Conservation (phyloP, 2,113 vertebrate genomes). For the Parus major region DNA sequence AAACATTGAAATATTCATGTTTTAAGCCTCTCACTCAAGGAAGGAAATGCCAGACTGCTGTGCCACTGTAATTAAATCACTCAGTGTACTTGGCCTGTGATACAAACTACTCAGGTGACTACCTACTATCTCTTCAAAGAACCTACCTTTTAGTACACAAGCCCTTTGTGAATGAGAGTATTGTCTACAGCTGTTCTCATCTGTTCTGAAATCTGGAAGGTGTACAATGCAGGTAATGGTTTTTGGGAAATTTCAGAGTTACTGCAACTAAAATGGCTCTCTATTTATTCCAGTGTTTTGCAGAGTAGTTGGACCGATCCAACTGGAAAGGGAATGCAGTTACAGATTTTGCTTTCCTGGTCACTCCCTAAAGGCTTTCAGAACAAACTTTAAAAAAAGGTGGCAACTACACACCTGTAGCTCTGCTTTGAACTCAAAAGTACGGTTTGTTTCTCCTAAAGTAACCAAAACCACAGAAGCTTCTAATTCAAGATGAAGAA, state of each 20-base stretch:
- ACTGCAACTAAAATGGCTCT: background rate
- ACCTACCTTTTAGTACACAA: background rate
- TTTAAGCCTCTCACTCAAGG: background rate
- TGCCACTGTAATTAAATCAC: background rate
- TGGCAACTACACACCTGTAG: background rate
- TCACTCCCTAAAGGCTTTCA: background rate
- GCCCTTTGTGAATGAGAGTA: background rate
- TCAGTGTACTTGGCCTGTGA: background rate
- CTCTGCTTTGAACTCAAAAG: background rate
- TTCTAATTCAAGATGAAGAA: background rate
- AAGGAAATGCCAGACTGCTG: conserved; percentile 12
- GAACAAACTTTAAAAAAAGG: background rate
- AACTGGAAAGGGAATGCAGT: background rate
- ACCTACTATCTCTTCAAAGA: background rate
- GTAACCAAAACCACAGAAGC: background rate
- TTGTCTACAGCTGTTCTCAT: conserved; percentile 10
- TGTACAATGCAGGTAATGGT: background rate
- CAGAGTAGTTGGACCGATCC: background rate
- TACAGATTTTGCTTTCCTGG: background rate
- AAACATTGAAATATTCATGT: background rate
- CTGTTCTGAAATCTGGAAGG: conserved; percentile 18
- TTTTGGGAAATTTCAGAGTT: background rate
- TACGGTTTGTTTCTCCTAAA: background rate
- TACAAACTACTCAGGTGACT: background rate
- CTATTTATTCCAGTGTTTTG: background rate